Evolutionary conservation across 2,888 invertebrate genomes (phyloP).

Genomic region (Nycteola revayana): DNA sequence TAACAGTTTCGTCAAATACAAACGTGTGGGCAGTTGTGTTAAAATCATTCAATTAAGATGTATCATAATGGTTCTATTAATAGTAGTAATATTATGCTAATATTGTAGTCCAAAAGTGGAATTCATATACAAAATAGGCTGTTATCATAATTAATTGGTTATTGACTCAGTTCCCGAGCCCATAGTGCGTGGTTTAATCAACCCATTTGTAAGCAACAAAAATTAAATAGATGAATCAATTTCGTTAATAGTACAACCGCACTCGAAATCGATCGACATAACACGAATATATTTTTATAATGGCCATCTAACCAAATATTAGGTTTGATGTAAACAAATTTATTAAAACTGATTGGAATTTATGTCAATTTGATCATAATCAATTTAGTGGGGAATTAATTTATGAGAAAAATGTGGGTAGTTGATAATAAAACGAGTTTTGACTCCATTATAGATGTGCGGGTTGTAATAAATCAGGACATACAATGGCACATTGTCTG

Average conservation of each 20-base stretch:
- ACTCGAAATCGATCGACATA: conserved; percentile 17
- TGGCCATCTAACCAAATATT: conserved; percentile 19
- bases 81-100: conserved; percentile 29
- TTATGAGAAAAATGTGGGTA: conserved; percentile 43
- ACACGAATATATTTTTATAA: conserved; percentile 16
- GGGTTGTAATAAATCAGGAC: conserved; percentile 69
- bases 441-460: conserved; percentile 57
- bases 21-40: conserved; percentile 7
- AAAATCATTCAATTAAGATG: conserved; percentile 27
- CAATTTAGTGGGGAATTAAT: conserved; percentile 30
- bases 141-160: conserved; percentile 48
- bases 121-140: conserved; percentile 35
- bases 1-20: conserved; percentile 7
- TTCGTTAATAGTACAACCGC: conserved; percentile 23
- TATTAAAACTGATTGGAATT: conserved; percentile 18
- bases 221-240: conserved; percentile 31
- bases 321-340: conserved; percentile 26
- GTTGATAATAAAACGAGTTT: conserved; percentile 48
- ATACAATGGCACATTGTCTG: conserved; percentile 80
- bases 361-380: conserved; percentile 24
- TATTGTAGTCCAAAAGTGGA: conserved; percentile 19
- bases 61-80: conserved; percentile 19
- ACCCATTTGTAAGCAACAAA: conserved; percentile 32
- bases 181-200: conserved; percentile 30
- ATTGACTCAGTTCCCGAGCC: conserved; percentile 28